Evolutionary conservation across 1,140 invertebrate genomes (phyloP).

Genomic region (Caligus rogercresseyi): DNA sequence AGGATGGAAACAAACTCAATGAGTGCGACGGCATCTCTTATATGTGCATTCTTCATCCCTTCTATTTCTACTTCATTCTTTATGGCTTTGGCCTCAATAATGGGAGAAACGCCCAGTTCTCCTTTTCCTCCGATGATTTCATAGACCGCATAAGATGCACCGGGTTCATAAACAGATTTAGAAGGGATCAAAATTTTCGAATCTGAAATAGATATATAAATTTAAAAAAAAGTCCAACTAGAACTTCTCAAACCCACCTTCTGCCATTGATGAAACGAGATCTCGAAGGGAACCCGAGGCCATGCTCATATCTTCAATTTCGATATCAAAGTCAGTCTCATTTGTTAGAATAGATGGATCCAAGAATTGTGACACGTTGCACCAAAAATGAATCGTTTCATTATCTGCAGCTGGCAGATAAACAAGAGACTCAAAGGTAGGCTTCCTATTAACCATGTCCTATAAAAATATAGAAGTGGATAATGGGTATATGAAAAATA

Average conservation of each 20-base stretch:
- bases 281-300: neutral
- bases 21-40: slow-evolving; percentile 67
- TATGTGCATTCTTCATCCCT: slow-evolving; percentile 39
- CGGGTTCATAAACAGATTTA: neutral
- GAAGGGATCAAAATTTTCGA: neutral
- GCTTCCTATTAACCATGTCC: neutral
- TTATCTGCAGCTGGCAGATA: neutral
- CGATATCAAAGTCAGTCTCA: neutral
- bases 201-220: too few relatives aligned
- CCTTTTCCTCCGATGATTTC: neutral
- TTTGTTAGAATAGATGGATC: neutral
- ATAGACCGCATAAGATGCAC: neutral
- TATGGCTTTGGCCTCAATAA: slow-evolving; percentile 11
- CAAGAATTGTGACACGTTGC: neutral
- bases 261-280: too few relatives aligned
- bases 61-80: slow-evolving; percentile 10
- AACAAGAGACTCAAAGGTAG: neutral
- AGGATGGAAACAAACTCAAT: slow-evolving; percentile 75
- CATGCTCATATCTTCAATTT: neutral
- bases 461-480: too few relatives aligned
- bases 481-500: too few relatives aligned
- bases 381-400: neutral
- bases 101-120: slow-evolving; percentile 6
- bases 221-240: too few relatives aligned
- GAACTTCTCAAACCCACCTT: too few relatives aligned